Percentiles rank a stretch among this genome's conserved stretches.
Evolutionary conservation across 1,140 invertebrate species (phyloP).

Genomic region (Chionoecetes opilio): DNA sequence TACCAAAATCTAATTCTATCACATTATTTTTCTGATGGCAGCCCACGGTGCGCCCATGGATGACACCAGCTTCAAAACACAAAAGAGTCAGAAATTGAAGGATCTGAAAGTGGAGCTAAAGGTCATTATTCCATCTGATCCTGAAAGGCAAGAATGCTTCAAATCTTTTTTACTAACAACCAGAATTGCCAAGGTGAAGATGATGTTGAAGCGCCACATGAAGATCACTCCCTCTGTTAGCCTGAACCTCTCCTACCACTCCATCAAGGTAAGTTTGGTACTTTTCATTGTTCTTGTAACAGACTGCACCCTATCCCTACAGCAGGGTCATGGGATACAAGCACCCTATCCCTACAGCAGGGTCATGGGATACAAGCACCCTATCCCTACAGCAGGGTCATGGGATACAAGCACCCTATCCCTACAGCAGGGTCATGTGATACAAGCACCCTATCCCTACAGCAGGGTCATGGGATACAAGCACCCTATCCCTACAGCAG

Average conservation of each 20-base stretch:
- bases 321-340: too few relatives aligned
- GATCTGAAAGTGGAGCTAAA: constrained; percentile 68
- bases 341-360: too few relatives aligned
- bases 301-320: too few relatives aligned
- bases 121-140: constrained; percentile 31
- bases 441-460: too few relatives aligned
- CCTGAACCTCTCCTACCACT: constrained; percentile 6
- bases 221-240: constrained; percentile 57
- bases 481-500: too few relatives aligned
- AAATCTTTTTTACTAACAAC: constrained; percentile 46
- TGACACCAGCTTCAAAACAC: constrained; percentile 43
- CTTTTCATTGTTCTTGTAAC: too few relatives aligned
- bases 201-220: constrained; percentile 65
- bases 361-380: too few relatives aligned
- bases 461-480: too few relatives aligned
- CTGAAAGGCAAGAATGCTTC: not conserved
- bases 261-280: constrained; percentile 49
- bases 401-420: too few relatives aligned
- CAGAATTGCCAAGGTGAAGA: constrained; percentile 63
- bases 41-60: constrained; percentile 59
- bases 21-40: not conserved
- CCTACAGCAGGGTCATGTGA: too few relatives aligned
- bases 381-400: too few relatives aligned
- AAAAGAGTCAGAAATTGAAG: constrained; percentile 64
- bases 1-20: too few relatives aligned